Evolutionary conservation across 1,140 invertebrate genomes (phyloP).

Genomic region (Maconellicoccus hirsutus): DNA sequence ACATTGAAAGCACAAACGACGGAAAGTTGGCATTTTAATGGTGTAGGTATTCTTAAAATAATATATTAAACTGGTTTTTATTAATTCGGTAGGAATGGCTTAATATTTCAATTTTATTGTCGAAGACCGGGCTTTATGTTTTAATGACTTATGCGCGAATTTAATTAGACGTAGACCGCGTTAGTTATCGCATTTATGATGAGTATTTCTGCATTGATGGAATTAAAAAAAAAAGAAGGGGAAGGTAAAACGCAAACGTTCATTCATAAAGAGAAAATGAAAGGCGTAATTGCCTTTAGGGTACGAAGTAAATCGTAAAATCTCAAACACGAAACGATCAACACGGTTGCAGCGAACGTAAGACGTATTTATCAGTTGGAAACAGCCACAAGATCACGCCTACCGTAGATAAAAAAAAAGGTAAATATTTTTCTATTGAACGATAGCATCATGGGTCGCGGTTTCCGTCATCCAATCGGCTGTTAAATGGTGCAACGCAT

Average conservation of each 20-base stretch:
- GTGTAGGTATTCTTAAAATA: background rate
- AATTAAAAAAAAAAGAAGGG: no score
- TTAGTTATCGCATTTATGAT: background rate
- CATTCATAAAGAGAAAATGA: background rate
- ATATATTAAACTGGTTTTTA: background rate
- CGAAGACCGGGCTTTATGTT: background rate
- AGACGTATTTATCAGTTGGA: background rate
- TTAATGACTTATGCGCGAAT: background rate
- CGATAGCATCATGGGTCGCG: background rate
- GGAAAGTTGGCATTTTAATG: background rate
- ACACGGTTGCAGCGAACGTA: background rate
- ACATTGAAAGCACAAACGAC: background rate
- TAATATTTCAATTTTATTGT: background rate
- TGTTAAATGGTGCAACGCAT: background rate
- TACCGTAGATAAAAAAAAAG: background rate
- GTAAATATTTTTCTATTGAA: background rate
- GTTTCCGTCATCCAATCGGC: background rate
- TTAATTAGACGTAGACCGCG: background rate
- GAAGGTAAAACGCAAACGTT: background rate
- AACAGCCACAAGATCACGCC: background rate
- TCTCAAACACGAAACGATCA: background rate
- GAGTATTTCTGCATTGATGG: no score
- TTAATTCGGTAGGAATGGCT: background rate
- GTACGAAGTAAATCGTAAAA: background rate
- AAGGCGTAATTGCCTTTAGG: background rate